Conservation (phyloP, 2,113 vertebrate genomes). For the Thamnaconus septentrionalis region DNA sequence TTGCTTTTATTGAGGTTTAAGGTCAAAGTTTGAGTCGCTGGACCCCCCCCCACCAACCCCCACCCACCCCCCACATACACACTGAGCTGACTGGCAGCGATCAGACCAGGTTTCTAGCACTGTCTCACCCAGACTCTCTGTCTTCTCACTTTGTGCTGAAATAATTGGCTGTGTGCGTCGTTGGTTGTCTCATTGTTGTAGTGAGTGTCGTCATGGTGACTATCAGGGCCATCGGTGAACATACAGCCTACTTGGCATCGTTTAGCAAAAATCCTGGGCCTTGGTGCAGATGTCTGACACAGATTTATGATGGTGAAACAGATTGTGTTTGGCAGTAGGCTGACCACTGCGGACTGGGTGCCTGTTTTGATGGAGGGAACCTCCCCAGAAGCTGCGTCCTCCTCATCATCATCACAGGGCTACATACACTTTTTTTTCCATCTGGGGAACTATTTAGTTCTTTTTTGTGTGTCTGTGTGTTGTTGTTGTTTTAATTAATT, state of each 20-base stretch:
- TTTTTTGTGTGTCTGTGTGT: too few species aligned
- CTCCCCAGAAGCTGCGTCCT: slow-evolving; percentile 77
- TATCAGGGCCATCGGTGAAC: slow-evolving; percentile 89
- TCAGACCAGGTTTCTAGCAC: slow-evolving; percentile 40
- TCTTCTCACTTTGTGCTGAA: slow-evolving; percentile 82
- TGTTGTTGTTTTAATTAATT: too few species aligned
- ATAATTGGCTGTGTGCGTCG: slow-evolving; percentile 88
- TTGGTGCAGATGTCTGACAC: slow-evolving; percentile 90
- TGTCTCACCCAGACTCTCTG: slow-evolving; percentile 81
- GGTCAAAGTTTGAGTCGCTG: not conserved
- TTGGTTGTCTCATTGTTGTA: slow-evolving; percentile 92
- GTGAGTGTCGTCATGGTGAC: slow-evolving; percentile 92
- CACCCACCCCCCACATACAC: slow-evolving; percentile 57
- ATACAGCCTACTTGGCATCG: slow-evolving; percentile 89
- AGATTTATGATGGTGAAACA: slow-evolving; percentile 92
- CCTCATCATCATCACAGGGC: slow-evolving; percentile 9
- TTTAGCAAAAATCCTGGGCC: slow-evolving; percentile 84
- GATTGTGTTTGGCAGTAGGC: slow-evolving; percentile 89
- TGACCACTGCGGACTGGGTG: slow-evolving; percentile 82
- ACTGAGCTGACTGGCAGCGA: slow-evolving; percentile 74
- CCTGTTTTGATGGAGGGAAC: slow-evolving; percentile 86
- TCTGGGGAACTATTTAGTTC: too few species aligned
- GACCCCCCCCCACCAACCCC: slow-evolving; percentile 57
- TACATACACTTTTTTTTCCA: too few species aligned
- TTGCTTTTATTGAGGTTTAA: too few species aligned